Evolutionary conservation across 2,888 invertebrate species (phyloP).

Genomic region (Acanthopleura granulata): DNA sequence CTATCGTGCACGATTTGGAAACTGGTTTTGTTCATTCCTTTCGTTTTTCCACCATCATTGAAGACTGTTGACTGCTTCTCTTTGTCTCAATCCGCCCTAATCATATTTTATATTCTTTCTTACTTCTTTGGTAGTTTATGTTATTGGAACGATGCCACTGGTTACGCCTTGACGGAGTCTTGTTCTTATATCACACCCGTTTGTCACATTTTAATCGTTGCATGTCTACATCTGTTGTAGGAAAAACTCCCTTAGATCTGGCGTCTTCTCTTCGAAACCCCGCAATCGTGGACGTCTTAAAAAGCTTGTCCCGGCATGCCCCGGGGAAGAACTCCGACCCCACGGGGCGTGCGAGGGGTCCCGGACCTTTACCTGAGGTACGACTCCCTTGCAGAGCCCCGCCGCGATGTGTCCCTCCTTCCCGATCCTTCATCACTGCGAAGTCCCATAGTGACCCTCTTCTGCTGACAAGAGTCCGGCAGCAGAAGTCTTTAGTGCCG

Average conservation of each 20-base stretch:
- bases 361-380: not conserved
- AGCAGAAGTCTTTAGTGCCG: not conserved
- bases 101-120: too few relatives aligned
- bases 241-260: constrained; percentile 8
- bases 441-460: not conserved
- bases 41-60: too few relatives aligned
- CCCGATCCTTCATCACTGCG: not conserved
- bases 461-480: not conserved
- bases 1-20: too few relatives aligned
- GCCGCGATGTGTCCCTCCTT: not conserved
- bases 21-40: too few relatives aligned
- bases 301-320: not conserved
- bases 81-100: too few relatives aligned
- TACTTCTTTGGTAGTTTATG: too few relatives aligned
- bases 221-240: not conserved
- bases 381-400: not conserved
- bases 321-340: not conserved
- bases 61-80: too few relatives aligned
- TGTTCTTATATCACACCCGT: too few relatives aligned
- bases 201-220: too few relatives aligned
- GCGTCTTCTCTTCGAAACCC: not conserved
- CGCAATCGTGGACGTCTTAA: not conserved
- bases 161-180: too few relatives aligned
- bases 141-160: too few relatives aligned
- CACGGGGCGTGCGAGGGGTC: not conserved